Percentiles rank a stretch among this genome's conserved stretches.
phyloP scores from a whole-genome alignment of 2,113 vertebrate genomes.

The Dascyllus trimaculatus region DNA sequence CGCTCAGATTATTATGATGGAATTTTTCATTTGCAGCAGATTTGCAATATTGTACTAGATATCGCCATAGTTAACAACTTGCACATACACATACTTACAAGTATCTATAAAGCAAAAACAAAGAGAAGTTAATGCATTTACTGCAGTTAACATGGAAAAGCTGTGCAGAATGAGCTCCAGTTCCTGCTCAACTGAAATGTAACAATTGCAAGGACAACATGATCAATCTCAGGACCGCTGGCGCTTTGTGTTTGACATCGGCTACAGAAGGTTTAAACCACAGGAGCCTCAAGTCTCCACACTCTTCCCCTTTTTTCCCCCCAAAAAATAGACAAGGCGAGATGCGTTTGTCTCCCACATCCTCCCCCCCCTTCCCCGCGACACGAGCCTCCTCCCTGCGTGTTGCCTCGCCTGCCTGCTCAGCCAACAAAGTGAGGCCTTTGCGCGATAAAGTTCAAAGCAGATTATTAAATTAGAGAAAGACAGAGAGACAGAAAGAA shows the following conservation, averaged over 20 bases:
- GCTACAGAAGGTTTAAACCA: slow-evolving; percentile 31
- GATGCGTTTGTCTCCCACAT: slow-evolving; percentile 35
- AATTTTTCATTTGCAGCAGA: too few species aligned
- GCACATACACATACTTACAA: too few species aligned
- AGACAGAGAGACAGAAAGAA: slow-evolving; percentile 77
- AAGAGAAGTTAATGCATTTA: too few species aligned
- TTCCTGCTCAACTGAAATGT: background rate
- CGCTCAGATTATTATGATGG: too few species aligned
- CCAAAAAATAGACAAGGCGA: slow-evolving; percentile 31
- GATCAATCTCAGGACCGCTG: background rate
- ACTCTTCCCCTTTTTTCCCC: background rate
- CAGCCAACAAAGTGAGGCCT: slow-evolving; percentile 67
- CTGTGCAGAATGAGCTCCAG: background rate
- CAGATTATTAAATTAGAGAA: slow-evolving; percentile 82
- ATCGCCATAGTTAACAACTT: too few species aligned
- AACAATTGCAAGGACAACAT: background rate
- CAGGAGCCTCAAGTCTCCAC: slow-evolving; percentile 20
- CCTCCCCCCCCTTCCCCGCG: background rate
- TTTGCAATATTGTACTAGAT: too few species aligned
- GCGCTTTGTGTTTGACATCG: slow-evolving; percentile 28
- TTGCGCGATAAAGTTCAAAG: slow-evolving; percentile 79
- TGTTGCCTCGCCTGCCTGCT: slow-evolving; percentile 56
- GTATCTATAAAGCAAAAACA: too few species aligned
- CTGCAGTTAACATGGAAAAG: too few species aligned
- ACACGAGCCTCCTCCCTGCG: slow-evolving; percentile 3